phyloP scores from a whole-genome alignment of 2,888 invertebrate species.

The Dorcus hopei region DNA sequence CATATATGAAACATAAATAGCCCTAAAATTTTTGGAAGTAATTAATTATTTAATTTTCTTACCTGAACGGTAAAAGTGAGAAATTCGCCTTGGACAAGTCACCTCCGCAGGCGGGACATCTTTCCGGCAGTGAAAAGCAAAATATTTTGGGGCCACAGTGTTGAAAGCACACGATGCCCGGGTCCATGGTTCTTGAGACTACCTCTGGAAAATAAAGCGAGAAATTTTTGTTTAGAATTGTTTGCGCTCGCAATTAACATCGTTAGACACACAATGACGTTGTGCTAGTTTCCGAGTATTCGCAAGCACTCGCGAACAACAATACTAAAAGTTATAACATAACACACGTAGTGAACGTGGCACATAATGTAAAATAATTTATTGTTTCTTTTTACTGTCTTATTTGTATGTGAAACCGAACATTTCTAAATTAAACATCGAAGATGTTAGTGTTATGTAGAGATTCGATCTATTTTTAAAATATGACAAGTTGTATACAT shows the following conservation, averaged over 20 bases:
- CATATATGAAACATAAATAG: too few species aligned
- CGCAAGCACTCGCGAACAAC: too few species aligned
- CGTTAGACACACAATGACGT: not conserved
- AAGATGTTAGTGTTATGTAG: too few species aligned
- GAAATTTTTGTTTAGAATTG: conserved; percentile 8
- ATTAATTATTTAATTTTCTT: conserved; percentile 18
- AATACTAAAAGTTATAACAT: too few species aligned
- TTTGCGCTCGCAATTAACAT: conserved; percentile 11
- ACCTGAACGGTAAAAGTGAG: conserved; percentile 75
- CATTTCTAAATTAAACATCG: too few species aligned
- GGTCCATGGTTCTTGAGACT: conserved; percentile 55
- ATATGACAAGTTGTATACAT: too few species aligned
- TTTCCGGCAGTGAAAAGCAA: conserved; percentile 73
- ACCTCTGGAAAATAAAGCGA: conserved; percentile 5
- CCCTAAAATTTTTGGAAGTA: too few species aligned
- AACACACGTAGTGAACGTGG: too few species aligned
- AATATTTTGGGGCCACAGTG: conserved; percentile 83
- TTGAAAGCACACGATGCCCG: conserved; percentile 85
- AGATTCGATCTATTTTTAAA: too few species aligned
- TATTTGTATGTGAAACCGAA: too few species aligned
- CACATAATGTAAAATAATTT: too few species aligned
- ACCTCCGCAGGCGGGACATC: conserved; percentile 74
- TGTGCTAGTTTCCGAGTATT: not conserved
- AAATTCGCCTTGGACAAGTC: conserved; percentile 56
- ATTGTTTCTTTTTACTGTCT: too few species aligned